Conservation (phyloP, 2,113 vertebrate species). For the Arizona elegans region DNA sequence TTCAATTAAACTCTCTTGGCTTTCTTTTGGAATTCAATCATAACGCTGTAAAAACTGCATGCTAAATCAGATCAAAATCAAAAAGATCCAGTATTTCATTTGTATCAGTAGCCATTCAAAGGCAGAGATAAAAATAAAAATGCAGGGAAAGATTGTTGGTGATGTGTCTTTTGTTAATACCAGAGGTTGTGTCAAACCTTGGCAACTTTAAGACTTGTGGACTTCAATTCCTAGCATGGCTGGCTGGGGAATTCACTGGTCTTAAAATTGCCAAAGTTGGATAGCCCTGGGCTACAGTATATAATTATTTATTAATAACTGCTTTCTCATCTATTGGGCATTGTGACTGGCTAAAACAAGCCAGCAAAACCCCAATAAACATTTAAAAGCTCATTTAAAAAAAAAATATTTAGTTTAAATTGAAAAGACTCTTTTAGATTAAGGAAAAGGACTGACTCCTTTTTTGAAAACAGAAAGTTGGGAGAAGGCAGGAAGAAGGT, state of each 20-base stretch:
- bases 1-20: background rate
- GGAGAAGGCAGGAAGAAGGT: background rate
- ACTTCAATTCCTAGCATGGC: background rate
- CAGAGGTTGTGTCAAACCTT: background rate
- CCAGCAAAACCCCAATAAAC: background rate
- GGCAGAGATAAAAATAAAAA: background rate
- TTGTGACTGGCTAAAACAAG: background rate
- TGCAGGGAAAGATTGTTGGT: background rate
- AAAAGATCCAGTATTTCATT: background rate
- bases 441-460: background rate
- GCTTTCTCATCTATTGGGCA: background rate
- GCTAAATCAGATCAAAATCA: background rate
- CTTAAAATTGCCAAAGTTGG: background rate
- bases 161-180: background rate
- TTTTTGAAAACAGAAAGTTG: background rate
- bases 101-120: background rate
- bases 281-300: background rate
- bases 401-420: background rate
- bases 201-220: background rate
- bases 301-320: background rate
- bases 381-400: background rate
- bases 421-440: background rate
- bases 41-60: background rate
- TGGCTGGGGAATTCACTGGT: background rate
- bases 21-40: background rate